A percentile compares a stretch with the other conserved stretches of the same genome.
Conservation (phyloP, 2,113 vertebrate species). For the Prionailurus viverrinus region DNA sequence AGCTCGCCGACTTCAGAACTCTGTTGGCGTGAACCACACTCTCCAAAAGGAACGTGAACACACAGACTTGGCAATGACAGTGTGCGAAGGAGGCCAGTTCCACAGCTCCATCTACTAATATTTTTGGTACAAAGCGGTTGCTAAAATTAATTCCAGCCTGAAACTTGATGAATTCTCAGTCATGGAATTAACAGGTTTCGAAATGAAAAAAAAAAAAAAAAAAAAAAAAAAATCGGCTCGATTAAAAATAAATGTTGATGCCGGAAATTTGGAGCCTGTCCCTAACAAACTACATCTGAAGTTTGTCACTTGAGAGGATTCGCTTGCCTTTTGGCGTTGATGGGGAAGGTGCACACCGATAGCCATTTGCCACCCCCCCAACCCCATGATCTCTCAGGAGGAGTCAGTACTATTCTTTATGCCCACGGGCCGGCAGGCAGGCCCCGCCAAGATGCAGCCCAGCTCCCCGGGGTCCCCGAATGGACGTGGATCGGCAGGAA, state of each 20-base stretch:
- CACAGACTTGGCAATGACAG: constrained; percentile 80
- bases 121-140: constrained; percentile 83
- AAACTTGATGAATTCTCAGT: constrained; percentile 82
- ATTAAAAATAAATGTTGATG: constrained; percentile 81
- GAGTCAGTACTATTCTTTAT: not conserved
- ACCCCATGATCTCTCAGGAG: not conserved
- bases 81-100: constrained; percentile 79
- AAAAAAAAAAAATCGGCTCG: not conserved
- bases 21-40: constrained; percentile 77
- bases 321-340: constrained; percentile 8
- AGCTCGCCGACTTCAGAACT: constrained; percentile 76
- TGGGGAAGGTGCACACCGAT: not conserved
- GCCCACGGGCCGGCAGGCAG: not conserved
- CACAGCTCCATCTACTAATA: constrained; percentile 81
- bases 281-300: constrained; percentile 30
- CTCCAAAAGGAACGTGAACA: constrained; percentile 79
- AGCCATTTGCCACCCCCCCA: not conserved
- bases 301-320: constrained; percentile 9
- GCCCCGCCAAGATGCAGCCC: not conserved
- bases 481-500: too few relatives aligned
- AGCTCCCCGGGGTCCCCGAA: rapidly evolving
- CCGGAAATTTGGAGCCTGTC: constrained; percentile 56
- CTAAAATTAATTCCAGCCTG: constrained; percentile 81
- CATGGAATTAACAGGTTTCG: constrained; percentile 73
- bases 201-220: constrained; percentile 42